Base-by-base conservation (phyloP, 2,888 invertebrate genomes). In the Pandemis heparana region DNA sequence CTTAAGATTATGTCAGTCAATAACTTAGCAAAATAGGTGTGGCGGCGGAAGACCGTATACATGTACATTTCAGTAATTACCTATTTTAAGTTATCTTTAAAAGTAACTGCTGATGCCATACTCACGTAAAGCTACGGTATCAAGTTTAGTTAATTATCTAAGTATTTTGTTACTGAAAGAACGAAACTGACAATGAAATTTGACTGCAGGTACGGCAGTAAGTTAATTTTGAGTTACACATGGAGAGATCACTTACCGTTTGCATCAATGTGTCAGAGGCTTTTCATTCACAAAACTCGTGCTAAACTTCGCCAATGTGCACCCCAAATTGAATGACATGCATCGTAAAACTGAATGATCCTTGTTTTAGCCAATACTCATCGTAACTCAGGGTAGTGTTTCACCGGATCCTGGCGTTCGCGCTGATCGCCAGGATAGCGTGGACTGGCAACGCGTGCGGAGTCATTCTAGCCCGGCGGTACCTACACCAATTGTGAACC, bases 401-500 rank as follows among this genome's bases (percentile, higher is more conserved):
- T 80, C 78, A 77, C 74, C 80, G 65, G 76, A 74, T 77, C 77
- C 80, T 76, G 78, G 82, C 82, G 85, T 87, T 92, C 88, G 91
- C 83, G 77, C 82, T 81, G 86, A 80, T 76, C 87, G 94, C 90
- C 87, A 87, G 92, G 91, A 90, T 88, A 87, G 84, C 88, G 89
- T 85, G 87, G 83, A 94, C 93, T 94, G 92, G 85, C 80, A 75
- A 77, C 77, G 85, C 85, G 85, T 85, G 87, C 83, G 83, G 79
- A 82, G 78, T 81, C 82, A 83, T 82, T 85, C 85, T 83, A 85
- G 87, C 86, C 84, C 82, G 82, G 85, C 82, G 82, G 86, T 92
- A 92, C 90, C 89, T 92, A 90, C 84, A 85, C 89, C 93, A 94
- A 94, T 94, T 94, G 94, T 92, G 83, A 87, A 87, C 85, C 81